Evolutionary conservation across 1,140 invertebrate species (phyloP).

Genomic region (Odontomachus brunneus): DNA sequence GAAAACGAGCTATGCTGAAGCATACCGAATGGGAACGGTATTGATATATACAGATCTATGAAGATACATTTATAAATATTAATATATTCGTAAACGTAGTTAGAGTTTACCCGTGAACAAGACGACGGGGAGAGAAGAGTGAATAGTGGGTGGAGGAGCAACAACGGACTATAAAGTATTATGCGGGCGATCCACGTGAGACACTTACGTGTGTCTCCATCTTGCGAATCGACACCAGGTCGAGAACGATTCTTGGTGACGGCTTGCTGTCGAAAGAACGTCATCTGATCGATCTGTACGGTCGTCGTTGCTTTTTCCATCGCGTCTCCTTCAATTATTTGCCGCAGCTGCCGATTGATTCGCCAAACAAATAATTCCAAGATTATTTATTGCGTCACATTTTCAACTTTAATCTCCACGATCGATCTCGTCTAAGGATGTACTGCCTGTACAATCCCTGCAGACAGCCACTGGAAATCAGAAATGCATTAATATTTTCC

Average conservation of each 20-base stretch:
- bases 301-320: constrained; percentile 20
- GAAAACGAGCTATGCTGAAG: constrained; percentile 76
- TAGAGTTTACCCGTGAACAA: constrained; percentile 49
- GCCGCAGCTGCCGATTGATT: neutral
- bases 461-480: no score
- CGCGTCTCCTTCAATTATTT: neutral
- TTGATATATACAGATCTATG: constrained; percentile 72
- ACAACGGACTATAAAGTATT: constrained; percentile 22
- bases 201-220: neutral
- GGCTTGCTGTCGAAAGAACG: constrained; percentile 25
- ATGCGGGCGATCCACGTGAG: neutral
- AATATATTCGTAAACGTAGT: constrained; percentile 74
- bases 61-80: constrained; percentile 76
- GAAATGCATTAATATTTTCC: no score
- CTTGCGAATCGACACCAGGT: constrained; percentile 24
- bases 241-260: neutral
- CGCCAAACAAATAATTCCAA: neutral
- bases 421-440: no score
- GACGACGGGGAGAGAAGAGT: neutral
- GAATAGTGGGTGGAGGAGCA: constrained; percentile 14
- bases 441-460: no score
- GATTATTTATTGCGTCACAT: neutral
- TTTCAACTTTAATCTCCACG: neutral
- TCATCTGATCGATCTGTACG: constrained; percentile 24
- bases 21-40: constrained; percentile 80